These are phyloP conservation scores for Chionoecetes opilio DNA, from an alignment of 1,140 invertebrate genomes.

Conservation along the genomic window DNA sequence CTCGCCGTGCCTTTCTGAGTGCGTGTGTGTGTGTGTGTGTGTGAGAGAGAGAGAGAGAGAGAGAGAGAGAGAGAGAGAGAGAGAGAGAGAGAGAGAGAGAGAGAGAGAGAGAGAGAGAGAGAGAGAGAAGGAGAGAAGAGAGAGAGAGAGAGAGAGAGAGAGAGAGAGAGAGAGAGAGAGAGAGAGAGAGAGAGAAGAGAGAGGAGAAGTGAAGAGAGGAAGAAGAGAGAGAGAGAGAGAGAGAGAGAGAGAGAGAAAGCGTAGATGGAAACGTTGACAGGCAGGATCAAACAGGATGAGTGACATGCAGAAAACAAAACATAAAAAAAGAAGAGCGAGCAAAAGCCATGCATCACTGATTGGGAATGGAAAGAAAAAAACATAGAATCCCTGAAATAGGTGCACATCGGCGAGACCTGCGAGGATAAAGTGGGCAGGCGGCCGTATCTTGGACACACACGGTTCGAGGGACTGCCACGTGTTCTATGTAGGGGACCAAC, in stretches of 20 bases:
- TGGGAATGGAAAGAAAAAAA: neutral
- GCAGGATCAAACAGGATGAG: slow-evolving; percentile 16
- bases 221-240: neutral
- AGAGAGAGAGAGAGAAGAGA: too few relatives aligned
- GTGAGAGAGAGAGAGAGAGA: too few relatives aligned
- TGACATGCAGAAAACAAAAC: neutral
- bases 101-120: too few relatives aligned
- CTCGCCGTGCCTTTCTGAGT: too few relatives aligned
- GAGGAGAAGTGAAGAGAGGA: too few relatives aligned
- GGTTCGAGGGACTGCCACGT: neutral
- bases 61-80: too few relatives aligned
- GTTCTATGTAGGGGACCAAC: neutral
- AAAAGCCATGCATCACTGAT: slow-evolving; percentile 1
- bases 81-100: too few relatives aligned
- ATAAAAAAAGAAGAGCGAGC: neutral
- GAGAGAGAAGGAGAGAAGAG: too few relatives aligned
- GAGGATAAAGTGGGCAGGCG: slow-evolving; percentile 9
- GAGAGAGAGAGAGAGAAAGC: neutral
- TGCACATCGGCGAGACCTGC: neutral
- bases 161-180: too few relatives aligned
- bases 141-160: too few relatives aligned
- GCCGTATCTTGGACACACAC: slow-evolving; percentile 14
- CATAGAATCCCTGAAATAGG: neutral
- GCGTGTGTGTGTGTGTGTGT: too few relatives aligned
- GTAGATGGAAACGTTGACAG: neutral